phyloP scores from a whole-genome alignment of 2,797 vertebrate species.

The Ambastaia sidthimunki region DNA sequence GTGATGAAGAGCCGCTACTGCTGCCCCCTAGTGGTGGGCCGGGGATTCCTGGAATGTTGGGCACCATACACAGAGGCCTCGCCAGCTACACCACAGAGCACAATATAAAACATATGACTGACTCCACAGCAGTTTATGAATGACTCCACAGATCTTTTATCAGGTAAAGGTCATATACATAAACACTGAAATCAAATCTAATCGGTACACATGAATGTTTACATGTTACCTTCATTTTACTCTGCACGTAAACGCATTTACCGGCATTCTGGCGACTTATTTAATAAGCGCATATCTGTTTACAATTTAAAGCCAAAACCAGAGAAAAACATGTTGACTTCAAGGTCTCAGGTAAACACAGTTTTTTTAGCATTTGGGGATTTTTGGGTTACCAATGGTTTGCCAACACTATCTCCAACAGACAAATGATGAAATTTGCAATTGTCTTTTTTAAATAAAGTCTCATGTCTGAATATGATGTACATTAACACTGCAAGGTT shows the following conservation, averaged over 20 bases:
- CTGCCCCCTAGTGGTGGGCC: slow-evolving; percentile 91
- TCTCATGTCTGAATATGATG: too few relatives aligned
- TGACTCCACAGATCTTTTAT: slow-evolving; percentile 3
- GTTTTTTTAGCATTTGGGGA: background rate
- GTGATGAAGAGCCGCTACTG: slow-evolving; percentile 89
- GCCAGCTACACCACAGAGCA: slow-evolving; percentile 82
- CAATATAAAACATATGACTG: slow-evolving; percentile 11
- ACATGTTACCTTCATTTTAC: background rate
- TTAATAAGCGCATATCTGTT: background rate
- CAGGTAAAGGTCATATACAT: background rate
- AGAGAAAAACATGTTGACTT: background rate
- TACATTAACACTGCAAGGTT: background rate
- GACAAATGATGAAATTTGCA: background rate
- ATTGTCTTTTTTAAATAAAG: too few relatives aligned
- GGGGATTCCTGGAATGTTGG: slow-evolving; percentile 97
- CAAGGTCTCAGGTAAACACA: background rate
- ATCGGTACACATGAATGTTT: background rate
- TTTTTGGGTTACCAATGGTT: background rate
- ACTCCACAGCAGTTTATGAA: slow-evolving; percentile 2
- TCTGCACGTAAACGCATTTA: background rate
- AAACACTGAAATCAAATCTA: background rate
- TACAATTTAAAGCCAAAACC: background rate
- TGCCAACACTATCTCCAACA: too few relatives aligned
- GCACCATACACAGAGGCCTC: slow-evolving; percentile 92
- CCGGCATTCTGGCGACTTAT: background rate